Conservation (phyloP, 2,888 invertebrate species). For the Neuroscelio doddi region DNA sequence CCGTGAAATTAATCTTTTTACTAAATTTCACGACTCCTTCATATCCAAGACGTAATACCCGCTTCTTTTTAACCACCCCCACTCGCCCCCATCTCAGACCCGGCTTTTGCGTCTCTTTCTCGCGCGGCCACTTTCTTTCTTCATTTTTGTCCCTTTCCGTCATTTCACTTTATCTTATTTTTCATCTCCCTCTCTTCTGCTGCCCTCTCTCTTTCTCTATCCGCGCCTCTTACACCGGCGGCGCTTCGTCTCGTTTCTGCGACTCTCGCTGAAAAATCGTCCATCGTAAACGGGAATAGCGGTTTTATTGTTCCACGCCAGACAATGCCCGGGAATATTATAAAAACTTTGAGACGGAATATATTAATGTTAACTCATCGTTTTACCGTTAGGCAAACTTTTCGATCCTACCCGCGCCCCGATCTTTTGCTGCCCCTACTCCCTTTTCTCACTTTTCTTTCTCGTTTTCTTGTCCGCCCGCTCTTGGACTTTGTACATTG, state of each 20-base stretch:
- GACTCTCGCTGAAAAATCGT: conserved; percentile 65
- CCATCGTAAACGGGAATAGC: conserved; percentile 70
- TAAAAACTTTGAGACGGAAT: conserved; percentile 71
- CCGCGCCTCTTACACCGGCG: conserved; percentile 38
- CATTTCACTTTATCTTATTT: conserved; percentile 29
- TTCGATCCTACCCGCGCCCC: conserved; percentile 54
- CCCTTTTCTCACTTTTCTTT: conserved; percentile 23
- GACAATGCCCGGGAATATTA: conserved; percentile 71
- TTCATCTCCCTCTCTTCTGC: conserved; percentile 10
- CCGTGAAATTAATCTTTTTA: conserved; percentile 61
- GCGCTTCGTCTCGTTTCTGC: conserved; percentile 62
- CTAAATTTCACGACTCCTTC: conserved; percentile 49
- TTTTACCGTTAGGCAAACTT: conserved; percentile 71
- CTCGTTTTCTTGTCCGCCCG: conserved; percentile 9
- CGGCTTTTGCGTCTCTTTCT: conserved; percentile 31
- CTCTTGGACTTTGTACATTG: neutral
- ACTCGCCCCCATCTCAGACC: conserved; percentile 17
- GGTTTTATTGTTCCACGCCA: conserved; percentile 70
- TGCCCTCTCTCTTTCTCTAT: conserved; percentile 13
- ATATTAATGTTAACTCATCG: conserved; percentile 72
- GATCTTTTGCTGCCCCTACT: conserved; percentile 17
- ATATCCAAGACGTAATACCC: conserved; percentile 42
- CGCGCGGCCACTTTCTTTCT: conserved; percentile 35
- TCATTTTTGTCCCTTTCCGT: conserved; percentile 32
- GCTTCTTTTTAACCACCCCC: conserved; percentile 33